Conservation (phyloP, 2,797 vertebrate species). For the Triplophysa bombifrons region DNA sequence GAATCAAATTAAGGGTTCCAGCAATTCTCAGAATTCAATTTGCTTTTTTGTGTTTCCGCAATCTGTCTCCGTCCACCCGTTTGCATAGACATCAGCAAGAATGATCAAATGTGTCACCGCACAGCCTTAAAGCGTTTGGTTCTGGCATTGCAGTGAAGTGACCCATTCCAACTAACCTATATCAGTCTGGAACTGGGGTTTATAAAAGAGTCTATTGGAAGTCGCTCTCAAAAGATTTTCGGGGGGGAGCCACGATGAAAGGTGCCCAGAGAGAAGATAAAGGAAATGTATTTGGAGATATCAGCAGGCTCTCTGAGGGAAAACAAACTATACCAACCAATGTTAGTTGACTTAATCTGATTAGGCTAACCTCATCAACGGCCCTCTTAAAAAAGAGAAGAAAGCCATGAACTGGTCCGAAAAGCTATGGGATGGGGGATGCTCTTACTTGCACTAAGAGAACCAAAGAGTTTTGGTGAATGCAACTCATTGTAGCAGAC, state of each 20-base stretch:
- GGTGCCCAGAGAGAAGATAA: conserved; percentile 80
- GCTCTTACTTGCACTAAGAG: conserved; percentile 69
- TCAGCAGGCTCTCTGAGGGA: conserved; percentile 84
- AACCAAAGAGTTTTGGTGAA: conserved; percentile 78
- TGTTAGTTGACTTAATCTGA: conserved; percentile 96
- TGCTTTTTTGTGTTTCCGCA: conserved; percentile 77
- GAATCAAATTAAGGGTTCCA: conserved; percentile 80
- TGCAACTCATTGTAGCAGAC: conserved; percentile 82
- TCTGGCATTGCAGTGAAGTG: conserved; percentile 83
- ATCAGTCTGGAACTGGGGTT: conserved; percentile 77
- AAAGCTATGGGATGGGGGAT: conserved; percentile 72
- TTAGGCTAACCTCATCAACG: conserved; percentile 95
- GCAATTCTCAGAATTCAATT: conserved; percentile 77
- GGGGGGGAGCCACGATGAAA: conserved; percentile 78
- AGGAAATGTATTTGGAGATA: conserved; percentile 87
- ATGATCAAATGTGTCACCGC: conserved; percentile 83
- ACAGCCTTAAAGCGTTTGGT: conserved; percentile 82
- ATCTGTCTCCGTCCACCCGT: conserved; percentile 70
- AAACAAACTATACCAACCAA: conserved; percentile 88
- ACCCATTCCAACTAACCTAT: conserved; percentile 89
- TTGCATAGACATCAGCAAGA: conserved; percentile 76
- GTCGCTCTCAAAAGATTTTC: conserved; percentile 79
- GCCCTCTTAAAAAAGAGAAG: conserved; percentile 84
- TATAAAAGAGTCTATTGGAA: conserved; percentile 85
- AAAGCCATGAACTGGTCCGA: conserved; percentile 81